Base-by-base conservation (phyloP, 2,888 invertebrate genomes). In the Eumacrocentrus americanus region DNA sequence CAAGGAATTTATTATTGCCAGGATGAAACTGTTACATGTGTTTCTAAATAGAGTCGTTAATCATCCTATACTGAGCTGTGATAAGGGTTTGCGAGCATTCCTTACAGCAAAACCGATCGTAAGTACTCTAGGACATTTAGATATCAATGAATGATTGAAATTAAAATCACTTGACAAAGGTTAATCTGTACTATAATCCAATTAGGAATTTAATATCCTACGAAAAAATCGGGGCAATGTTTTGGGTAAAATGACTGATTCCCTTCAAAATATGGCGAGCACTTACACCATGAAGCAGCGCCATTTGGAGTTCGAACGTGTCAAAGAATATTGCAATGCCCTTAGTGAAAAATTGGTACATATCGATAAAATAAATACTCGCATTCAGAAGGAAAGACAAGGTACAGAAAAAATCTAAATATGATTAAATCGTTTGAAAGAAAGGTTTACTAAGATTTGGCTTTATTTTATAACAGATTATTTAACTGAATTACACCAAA, bases 1-100 rank as follows among this genome's bases (percentile, higher is more conserved):
- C 62, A 86, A 87, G 74, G 89, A 89, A 70, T 90, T 90, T 75
- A 86, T 90, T 46, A 79, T 86, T 61, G 83, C 86, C 25, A 81
- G 90, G 70, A 88, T 88, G 86, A 84, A 85, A 63, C 83, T 88
- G 34, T 81, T 90, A 47, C 86, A 89, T 72, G 83, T 87, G 60
- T 90, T 89, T 75, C 81, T 90, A 50, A 84, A 84, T 58, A 81
- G 90, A 65, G 77, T 90, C 7, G 85, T 86, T n/a, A 85, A 87
- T 69, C 89, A 90, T 80, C 89, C 89, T 1, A 88, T 89, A 56
- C 79, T 90, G 42, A 88, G 88, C 62, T 88, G 86, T 71, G 87
- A 88, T 72, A 85, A 85, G 70, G 84, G 85, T 77, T 82, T 89
- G 56, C 84, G 86, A 67, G 79, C 86, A 48, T 90, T 90, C 76